These are phyloP conservation scores for Leucosticte australis DNA, from an alignment of 2,113 vertebrate species.

Conservation along the genomic window DNA sequence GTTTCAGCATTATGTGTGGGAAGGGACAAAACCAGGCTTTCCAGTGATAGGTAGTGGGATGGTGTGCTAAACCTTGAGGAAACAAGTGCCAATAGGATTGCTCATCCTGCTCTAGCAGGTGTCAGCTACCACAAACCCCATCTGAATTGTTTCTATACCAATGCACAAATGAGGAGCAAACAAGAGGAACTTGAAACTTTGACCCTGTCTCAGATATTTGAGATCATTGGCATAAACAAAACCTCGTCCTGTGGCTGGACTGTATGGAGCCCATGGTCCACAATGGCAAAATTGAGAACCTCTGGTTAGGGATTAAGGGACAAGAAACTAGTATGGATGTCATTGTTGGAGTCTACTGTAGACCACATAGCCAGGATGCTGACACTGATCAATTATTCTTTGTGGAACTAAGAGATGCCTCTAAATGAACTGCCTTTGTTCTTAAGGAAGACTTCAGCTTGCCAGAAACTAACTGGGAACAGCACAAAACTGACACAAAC, in stretches of 20 bases:
- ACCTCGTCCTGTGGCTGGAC: neutral
- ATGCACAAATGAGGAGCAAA: neutral
- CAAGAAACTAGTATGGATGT: neutral
- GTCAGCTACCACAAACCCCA: neutral
- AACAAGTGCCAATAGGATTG: accelerated
- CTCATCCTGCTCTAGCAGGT: neutral
- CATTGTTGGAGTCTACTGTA: neutral
- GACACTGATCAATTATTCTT: neutral
- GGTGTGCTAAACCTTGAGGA: neutral
- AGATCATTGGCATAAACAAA: neutral
- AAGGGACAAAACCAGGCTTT: neutral
- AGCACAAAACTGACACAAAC: neutral
- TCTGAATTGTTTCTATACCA: neutral
- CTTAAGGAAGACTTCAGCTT: neutral
- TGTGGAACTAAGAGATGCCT: neutral
- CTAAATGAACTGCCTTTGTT: neutral
- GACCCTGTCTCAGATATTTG: neutral
- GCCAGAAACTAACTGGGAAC: neutral
- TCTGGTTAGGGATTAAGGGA: neutral
- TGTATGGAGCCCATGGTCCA: no score
- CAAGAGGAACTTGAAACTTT: neutral
- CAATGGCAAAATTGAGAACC: accelerated
- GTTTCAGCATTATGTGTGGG: neutral
- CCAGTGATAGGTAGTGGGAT: neutral
- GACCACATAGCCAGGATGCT: neutral